Evolutionary conservation across 1,140 invertebrate genomes (phyloP).

Genomic region (Dendroctonus valens): DNA sequence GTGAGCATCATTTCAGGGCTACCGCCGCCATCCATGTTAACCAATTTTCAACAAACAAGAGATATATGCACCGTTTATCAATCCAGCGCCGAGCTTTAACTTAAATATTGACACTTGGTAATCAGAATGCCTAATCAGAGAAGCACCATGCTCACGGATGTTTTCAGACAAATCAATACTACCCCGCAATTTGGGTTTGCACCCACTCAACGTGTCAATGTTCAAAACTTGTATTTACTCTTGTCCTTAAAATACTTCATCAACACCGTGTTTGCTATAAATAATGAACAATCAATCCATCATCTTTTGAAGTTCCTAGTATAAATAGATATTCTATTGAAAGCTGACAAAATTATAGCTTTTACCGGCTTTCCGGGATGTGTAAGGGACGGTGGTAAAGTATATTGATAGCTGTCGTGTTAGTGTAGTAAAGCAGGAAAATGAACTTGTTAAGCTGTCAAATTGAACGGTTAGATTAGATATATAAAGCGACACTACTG

Average conservation of each 20-base stretch:
- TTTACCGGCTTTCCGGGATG: too few relatives aligned
- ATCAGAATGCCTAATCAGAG: constrained; percentile 29
- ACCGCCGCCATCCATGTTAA: constrained; percentile 16
- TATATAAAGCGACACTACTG: too few relatives aligned
- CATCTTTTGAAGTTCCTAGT: constrained; percentile 15
- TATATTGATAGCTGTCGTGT: too few relatives aligned
- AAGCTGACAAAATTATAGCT: constrained; percentile 14
- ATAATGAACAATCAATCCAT: constrained; percentile 21
- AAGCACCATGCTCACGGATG: constrained; percentile 11
- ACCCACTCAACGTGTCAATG: constrained; percentile 19
- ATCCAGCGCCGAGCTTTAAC: constrained; percentile 20
- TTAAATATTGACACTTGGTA: constrained; percentile 34
- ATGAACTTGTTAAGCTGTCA: too few relatives aligned
- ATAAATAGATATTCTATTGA: constrained; percentile 16
- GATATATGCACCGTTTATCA: constrained; percentile 24
- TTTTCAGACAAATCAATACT: constrained; percentile 27
- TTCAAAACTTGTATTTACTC: constrained; percentile 11
- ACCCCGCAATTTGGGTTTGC: constrained; percentile 21
- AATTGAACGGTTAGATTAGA: too few relatives aligned
- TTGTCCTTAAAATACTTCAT: constrained; percentile 10
- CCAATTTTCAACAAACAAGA: constrained; percentile 24
- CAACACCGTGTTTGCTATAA: background rate
- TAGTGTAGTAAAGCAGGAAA: too few relatives aligned
- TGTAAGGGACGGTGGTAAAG: too few relatives aligned
- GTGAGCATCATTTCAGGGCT: background rate